phyloP scores from a whole-genome alignment of 2,113 vertebrate genomes.

The Vulpes vulpes region DNA sequence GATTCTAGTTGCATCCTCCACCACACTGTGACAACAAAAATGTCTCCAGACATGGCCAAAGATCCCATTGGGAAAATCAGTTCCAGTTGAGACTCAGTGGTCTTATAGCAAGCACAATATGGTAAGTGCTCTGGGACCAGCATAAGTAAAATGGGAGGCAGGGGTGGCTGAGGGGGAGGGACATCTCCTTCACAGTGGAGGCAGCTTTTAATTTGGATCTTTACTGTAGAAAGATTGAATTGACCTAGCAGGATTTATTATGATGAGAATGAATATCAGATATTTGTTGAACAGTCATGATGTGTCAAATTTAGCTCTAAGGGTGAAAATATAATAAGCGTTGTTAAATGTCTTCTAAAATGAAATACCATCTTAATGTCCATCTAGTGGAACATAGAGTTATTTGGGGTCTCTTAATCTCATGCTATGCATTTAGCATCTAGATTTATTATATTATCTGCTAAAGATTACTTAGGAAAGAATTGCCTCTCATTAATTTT shows the following conservation, averaged over 20 bases:
- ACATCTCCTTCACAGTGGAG: not conserved
- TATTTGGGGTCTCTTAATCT: conserved; percentile 47
- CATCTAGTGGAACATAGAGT: conserved; percentile 57
- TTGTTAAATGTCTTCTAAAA: conserved; percentile 54
- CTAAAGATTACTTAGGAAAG: conserved; percentile 43
- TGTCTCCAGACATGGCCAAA: not conserved
- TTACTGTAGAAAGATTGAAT: conserved; percentile 11
- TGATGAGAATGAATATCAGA: conserved; percentile 48
- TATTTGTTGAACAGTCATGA: conserved; percentile 7
- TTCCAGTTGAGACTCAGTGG: not conserved
- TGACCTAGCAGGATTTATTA: conserved; percentile 18
- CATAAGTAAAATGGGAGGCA: not conserved
- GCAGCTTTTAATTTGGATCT: not conserved
- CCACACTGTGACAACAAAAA: not conserved
- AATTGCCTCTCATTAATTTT: conserved; percentile 60
- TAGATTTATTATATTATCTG: conserved; percentile 66
- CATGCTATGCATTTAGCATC: conserved; percentile 28
- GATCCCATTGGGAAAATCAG: not conserved
- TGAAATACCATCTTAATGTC: conserved; percentile 54
- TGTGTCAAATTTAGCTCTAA: conserved; percentile 47
- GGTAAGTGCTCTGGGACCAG: not conserved
- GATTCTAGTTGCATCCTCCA: not conserved
- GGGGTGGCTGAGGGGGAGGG: not conserved
- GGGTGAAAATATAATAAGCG: not conserved
- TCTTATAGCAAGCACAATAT: not conserved